Evolutionary conservation across 2,113 vertebrate genomes (phyloP).

Genomic region (Scomber scombrus): DNA sequence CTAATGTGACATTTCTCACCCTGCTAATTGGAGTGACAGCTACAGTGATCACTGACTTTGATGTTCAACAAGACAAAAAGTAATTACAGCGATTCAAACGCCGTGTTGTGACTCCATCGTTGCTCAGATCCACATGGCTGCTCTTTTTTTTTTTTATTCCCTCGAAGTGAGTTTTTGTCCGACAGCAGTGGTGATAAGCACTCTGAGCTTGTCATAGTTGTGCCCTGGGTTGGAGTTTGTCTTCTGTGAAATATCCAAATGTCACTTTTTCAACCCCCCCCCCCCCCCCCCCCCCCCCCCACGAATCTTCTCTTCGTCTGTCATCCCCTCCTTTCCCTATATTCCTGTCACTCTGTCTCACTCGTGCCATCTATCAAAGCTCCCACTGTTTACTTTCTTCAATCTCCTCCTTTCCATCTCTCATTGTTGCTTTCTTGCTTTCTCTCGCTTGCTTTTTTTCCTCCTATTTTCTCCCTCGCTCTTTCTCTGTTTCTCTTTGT

Average conservation of each 20-base stretch:
- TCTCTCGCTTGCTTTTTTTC: conserved; percentile 16
- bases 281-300: conserved; percentile 1
- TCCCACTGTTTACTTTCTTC: conserved; percentile 43
- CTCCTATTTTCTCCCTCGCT: conserved; percentile 16
- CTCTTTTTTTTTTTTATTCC: conserved; percentile 15
- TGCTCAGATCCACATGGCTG: conserved; percentile 22
- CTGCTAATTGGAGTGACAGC: conserved; percentile 43
- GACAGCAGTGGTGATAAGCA: conserved; percentile 46
- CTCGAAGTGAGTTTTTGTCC: conserved; percentile 34
- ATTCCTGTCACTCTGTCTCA: conserved; percentile 35
- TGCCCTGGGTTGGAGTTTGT: conserved; percentile 48
- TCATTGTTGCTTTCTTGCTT: conserved; percentile 28
- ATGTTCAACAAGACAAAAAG: conserved; percentile 38
- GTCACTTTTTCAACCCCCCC: conserved; percentile 45
- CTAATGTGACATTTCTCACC: conserved; percentile 22
- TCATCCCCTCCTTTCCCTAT: conserved; percentile 9
- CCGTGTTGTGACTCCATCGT: conserved; percentile 9
- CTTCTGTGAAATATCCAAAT: conserved; percentile 60
- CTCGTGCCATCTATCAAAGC: conserved; percentile 48
- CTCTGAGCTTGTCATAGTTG: conserved; percentile 46
- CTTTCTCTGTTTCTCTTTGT: conserved; percentile 9
- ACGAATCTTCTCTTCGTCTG: neutral
- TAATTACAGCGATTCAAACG: conserved; percentile 40
- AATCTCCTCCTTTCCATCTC: conserved; percentile 31
- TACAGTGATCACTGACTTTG: conserved; percentile 39